phyloP scores from a whole-genome alignment of 2,113 vertebrate species.

The Ailuropoda melanoleuca region DNA sequence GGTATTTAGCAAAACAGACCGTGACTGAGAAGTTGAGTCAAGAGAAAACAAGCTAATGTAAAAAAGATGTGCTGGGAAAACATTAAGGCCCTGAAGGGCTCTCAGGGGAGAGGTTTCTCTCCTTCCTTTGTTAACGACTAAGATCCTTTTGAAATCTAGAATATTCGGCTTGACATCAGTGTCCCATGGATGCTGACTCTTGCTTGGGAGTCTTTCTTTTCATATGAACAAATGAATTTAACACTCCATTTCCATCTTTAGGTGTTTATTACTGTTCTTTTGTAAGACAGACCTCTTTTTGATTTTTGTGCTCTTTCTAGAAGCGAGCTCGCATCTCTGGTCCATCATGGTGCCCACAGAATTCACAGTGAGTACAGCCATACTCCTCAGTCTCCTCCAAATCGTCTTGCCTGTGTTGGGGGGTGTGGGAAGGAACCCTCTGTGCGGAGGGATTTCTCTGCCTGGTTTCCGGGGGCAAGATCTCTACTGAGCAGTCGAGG shows the following conservation, averaged over 20 bases:
- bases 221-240: not conserved
- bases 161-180: accelerated
- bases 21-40: not conserved
- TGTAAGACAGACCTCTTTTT: not conserved
- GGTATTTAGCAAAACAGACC: not conserved
- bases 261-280: too few relatives aligned
- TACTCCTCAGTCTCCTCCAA: not conserved
- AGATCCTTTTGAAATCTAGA: not conserved
- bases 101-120: not conserved
- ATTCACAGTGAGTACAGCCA: slow-evolving; percentile 51
- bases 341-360: slow-evolving; percentile 54
- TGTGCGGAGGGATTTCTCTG: not conserved
- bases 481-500: not conserved
- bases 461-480: not conserved
- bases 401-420: too few relatives aligned
- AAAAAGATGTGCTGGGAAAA: not conserved
- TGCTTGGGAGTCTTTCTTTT: not conserved
- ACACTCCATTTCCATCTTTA: not conserved
- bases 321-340: not conserved
- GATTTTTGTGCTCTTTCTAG: slow-evolving; percentile 11
- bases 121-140: not conserved
- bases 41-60: not conserved
- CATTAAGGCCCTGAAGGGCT: accelerated
- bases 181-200: accelerated
- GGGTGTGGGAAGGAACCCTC: not conserved